Conservation (phyloP, 2,888 invertebrate species). For the Andrena haemorrhoa region DNA sequence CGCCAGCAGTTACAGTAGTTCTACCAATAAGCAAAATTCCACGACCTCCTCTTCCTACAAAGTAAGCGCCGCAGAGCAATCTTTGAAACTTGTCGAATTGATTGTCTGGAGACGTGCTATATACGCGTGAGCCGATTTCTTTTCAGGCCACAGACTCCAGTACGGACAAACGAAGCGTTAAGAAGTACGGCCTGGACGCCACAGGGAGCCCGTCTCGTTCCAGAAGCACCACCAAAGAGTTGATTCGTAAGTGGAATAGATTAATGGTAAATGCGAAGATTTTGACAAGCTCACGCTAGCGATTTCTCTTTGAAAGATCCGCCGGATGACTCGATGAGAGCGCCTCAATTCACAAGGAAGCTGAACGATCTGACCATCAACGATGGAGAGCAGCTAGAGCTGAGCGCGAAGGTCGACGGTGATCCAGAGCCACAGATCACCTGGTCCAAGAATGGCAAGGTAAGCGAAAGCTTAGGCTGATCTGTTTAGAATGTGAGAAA, state of each 20-base stretch:
- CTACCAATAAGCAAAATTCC: slow-evolving; percentile 72
- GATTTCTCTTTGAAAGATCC: slow-evolving; percentile 88
- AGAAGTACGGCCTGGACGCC: slow-evolving; percentile 90
- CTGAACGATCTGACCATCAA: slow-evolving; percentile 91
- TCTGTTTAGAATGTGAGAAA: too few relatives aligned
- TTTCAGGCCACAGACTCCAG: slow-evolving; percentile 65
- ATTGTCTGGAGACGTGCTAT: background rate
- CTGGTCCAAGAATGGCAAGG: slow-evolving; percentile 95
- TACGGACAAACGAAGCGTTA: slow-evolving; percentile 85
- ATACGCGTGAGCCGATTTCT: background rate
- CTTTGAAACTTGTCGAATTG: too few relatives aligned
- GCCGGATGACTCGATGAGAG: slow-evolving; percentile 94
- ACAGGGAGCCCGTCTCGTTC: slow-evolving; percentile 94
- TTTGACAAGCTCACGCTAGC: background rate
- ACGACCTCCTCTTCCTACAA: slow-evolving; percentile 73
- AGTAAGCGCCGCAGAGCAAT: slow-evolving; percentile 53
- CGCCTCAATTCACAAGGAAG: slow-evolving; percentile 93
- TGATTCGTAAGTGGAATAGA: slow-evolving; percentile 88
- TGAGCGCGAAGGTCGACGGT: slow-evolving; percentile 94
- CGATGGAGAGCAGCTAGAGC: slow-evolving; percentile 94
- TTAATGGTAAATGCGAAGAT: background rate
- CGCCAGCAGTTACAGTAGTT: slow-evolving; percentile 67
- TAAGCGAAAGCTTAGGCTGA: slow-evolving; percentile 73
- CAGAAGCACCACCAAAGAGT: slow-evolving; percentile 95
- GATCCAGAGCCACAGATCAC: slow-evolving; percentile 97